Base-by-base conservation (phyloP, 2,797 vertebrate genomes). In the Heliangelus exortis region DNA sequence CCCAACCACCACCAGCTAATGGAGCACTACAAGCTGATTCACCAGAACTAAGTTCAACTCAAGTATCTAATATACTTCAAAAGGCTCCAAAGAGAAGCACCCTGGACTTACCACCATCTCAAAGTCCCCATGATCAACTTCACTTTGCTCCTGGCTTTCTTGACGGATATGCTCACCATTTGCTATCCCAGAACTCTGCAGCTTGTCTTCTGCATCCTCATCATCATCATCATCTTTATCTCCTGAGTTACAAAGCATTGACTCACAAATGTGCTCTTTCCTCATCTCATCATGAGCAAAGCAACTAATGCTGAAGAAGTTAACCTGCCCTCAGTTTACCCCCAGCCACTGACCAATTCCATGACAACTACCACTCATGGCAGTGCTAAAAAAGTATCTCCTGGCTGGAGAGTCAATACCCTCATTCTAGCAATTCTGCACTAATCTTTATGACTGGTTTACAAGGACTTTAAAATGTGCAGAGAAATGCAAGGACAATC, bases 221-320 rank as follows among this genome's bases (percentile, higher is more conserved):
- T 99, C 99, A 0, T 99, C 99, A 2, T 99, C 99, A 31, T 99
- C 99, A 83, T 99, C 99, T 97, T 99, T 99, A 96, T 99, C 99
- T 95, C 99, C 99, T 99, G 94, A 86, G 85, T 36, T 67, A 95
- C 61, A 97, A 84, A 97, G 84, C 76, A 34, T 43, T 54, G 26
- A 84, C 26, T 97, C 76, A 95, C 41, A 92, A 87, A 89, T 8
- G 19, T 1, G 6, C 26, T 65, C 19, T 33, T 73, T 51, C 33
- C 33, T 82, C 61, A 62, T 3, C 9, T 22, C 55, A 39, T 5
- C 61, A 33, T 1, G 6, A 91, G 47, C 9, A 15, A 61, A 13
- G 20, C 28, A 57, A 26, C 21, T n/a, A 61, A 65, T 4, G 62
- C 29, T 17, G 33, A 57, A 48, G 41, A 23, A 51, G 7, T 16